Conservation (phyloP, 2,797 vertebrate genomes). For the Okamejei kenojei region DNA sequence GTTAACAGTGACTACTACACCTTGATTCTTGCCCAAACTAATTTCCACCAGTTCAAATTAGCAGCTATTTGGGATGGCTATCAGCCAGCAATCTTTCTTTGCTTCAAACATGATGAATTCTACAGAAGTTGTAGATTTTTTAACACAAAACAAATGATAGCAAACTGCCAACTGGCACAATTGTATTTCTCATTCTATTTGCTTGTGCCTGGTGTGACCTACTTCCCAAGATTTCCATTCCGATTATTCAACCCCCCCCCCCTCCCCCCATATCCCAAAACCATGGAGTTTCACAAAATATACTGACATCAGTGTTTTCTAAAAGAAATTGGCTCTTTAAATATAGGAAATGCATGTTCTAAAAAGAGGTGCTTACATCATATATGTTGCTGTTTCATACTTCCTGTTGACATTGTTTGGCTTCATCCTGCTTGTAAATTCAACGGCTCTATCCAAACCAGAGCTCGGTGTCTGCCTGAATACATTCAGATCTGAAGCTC, state of each 20-base stretch:
- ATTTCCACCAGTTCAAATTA: conserved; percentile 8
- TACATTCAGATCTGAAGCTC: neutral
- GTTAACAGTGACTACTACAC: neutral
- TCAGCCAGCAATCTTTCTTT: neutral
- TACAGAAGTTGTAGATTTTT: neutral
- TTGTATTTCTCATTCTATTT: neutral
- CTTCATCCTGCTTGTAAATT: neutral
- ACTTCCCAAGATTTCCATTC: neutral
- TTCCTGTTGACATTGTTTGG: neutral
- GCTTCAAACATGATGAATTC: conserved; percentile 11
- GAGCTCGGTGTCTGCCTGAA: neutral
- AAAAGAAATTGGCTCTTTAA: neutral
- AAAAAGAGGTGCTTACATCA: neutral
- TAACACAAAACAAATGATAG: neutral
- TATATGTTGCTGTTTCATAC: neutral
- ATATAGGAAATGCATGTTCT: neutral
- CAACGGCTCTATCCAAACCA: neutral
- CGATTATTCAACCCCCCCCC: too few relatives aligned
- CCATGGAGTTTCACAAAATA: neutral
- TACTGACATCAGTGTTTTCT: neutral
- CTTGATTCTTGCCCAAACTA: neutral
- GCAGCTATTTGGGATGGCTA: conserved; percentile 2
- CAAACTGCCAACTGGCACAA: neutral
- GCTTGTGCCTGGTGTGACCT: neutral
- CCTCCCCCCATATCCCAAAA: neutral